Evolutionary conservation across 2,888 invertebrate genomes (phyloP).

Genomic region (Colletes collaris): DNA sequence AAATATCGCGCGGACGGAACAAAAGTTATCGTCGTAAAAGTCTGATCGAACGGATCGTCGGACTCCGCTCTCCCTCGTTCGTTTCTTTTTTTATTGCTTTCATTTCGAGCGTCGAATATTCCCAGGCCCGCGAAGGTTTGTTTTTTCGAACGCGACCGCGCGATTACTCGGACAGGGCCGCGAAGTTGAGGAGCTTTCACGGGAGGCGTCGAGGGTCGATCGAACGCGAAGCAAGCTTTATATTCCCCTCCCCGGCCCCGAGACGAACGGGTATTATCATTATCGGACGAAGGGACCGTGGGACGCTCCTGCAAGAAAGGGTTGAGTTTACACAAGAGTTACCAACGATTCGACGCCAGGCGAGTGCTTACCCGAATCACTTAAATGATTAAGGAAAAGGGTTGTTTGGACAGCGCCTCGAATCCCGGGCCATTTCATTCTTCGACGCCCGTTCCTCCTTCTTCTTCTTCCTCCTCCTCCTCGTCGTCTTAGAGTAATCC

Average conservation of each 20-base stretch:
- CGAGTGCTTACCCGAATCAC: slow-evolving; percentile 81
- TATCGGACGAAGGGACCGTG: slow-evolving; percentile 71
- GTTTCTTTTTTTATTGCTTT: background rate
- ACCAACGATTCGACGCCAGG: slow-evolving; percentile 74
- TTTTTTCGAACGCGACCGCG: background rate
- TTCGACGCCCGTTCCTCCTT: slow-evolving; percentile 63
- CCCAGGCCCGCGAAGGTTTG: background rate
- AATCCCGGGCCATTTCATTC: slow-evolving; percentile 77
- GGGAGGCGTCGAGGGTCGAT: slow-evolving; percentile 38
- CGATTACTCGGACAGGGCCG: slow-evolving; percentile 20
- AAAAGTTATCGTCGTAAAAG: slow-evolving; percentile 29
- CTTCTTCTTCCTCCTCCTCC: slow-evolving; percentile 42
- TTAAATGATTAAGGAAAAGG: slow-evolving; percentile 83
- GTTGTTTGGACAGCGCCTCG: slow-evolving; percentile 82
- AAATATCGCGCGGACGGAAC: slow-evolving; percentile 25
- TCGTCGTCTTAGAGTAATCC: slow-evolving; percentile 78
- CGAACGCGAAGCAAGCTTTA: slow-evolving; percentile 66
- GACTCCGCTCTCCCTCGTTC: background rate
- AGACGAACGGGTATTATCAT: slow-evolving; percentile 68
- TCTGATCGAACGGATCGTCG: slow-evolving; percentile 9
- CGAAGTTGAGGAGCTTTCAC: slow-evolving; percentile 25
- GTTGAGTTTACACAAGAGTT: slow-evolving; percentile 78
- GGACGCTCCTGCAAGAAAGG: slow-evolving; percentile 72
- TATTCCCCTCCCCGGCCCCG: slow-evolving; percentile 60
- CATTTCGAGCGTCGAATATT: background rate